Conservation (phyloP, 2,888 invertebrate genomes). For the Teleiodes luculella region DNA sequence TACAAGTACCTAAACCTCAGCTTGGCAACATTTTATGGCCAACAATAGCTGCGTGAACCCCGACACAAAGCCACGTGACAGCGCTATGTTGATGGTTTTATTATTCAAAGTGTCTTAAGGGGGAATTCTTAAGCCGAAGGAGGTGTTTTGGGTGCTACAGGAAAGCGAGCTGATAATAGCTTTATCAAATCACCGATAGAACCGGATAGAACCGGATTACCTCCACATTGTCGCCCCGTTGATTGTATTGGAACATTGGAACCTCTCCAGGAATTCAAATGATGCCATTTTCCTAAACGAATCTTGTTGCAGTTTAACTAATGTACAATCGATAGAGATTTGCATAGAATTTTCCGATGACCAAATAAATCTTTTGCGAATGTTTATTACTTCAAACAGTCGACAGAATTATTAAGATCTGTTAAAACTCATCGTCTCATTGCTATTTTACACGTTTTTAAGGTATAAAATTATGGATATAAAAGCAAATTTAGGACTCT, state of each 20-base stretch:
- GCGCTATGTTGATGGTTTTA: conserved; percentile 25
- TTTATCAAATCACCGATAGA: conserved; percentile 31
- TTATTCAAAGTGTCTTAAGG: conserved; percentile 33
- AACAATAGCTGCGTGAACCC: neutral
- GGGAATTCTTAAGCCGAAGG: conserved; percentile 6
- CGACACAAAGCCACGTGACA: conserved; percentile 8
- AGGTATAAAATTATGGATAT: neutral
- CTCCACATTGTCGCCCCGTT: neutral
- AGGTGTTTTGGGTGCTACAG: conserved; percentile 9
- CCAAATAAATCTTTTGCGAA: too few species aligned
- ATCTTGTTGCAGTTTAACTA: neutral
- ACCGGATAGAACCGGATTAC: neutral
- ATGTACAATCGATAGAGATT: neutral
- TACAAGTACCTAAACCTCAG: neutral
- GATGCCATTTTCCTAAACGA: neutral
- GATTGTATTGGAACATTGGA: conserved; percentile 5
- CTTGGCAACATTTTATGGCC: neutral
- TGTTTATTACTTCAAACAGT: too few species aligned
- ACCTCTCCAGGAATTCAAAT: conserved; percentile 1
- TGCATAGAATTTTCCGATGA: neutral
- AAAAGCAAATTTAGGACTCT: too few species aligned
- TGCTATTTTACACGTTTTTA: too few species aligned
- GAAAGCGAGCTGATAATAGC: conserved; percentile 31
- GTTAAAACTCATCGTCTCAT: too few species aligned
- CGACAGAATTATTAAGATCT: too few species aligned